Conservation (phyloP, 2,888 invertebrate species). For the Ectemnius continuus region DNA sequence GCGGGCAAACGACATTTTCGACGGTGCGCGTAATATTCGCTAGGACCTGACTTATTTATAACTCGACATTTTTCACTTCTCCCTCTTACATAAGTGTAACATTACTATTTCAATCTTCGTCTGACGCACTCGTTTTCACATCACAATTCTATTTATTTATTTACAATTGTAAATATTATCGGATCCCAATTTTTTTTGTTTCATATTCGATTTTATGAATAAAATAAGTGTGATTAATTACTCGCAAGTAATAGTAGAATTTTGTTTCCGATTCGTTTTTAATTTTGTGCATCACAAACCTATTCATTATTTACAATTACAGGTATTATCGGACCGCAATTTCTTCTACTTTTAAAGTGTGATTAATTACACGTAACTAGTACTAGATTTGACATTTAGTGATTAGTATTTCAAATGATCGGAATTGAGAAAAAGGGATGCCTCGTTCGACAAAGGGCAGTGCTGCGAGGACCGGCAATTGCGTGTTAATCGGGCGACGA, state of each 20-base stretch:
- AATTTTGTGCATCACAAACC: background rate
- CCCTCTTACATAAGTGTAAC: background rate
- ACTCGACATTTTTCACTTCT: background rate
- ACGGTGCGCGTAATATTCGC: background rate
- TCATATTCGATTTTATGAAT: no score
- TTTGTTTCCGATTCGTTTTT: no score
- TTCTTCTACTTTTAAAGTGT: no score
- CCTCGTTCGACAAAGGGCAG: background rate
- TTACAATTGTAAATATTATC: no score
- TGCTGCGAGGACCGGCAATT: background rate
- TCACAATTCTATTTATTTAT: background rate
- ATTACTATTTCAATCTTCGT: background rate
- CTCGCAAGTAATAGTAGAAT: no score
- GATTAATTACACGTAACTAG: no score
- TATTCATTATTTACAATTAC: no score
- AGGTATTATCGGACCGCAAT: no score
- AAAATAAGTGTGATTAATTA: no score
- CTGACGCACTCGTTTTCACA: background rate
- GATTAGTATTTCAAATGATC: background rate
- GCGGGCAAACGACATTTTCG: constrained; percentile 7
- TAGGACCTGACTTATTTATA: background rate
- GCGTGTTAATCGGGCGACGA: constrained; percentile 21
- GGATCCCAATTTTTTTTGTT: no score
- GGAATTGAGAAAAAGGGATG: background rate
- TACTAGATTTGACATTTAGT: background rate